These are phyloP conservation scores for Pangasianodon gigas DNA, from an alignment of 2,113 vertebrate species.

Conservation along the genomic window DNA sequence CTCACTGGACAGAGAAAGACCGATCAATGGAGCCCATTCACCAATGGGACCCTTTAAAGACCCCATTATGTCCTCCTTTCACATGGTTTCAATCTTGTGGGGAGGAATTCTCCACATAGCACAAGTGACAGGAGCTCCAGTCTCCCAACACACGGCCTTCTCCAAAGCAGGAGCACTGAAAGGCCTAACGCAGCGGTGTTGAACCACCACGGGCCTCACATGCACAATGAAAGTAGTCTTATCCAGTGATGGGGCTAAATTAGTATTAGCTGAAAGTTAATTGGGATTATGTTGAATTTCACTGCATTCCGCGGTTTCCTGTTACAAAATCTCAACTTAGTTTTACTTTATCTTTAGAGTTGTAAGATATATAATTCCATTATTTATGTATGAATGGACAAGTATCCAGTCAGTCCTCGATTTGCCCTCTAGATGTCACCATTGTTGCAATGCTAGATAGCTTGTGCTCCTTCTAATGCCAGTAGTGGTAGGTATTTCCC, in stretches of 20 bases:
- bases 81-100: conserved; percentile 83
- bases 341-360: background rate
- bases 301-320: background rate
- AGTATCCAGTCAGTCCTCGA: background rate
- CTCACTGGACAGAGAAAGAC: conserved; percentile 76
- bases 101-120: conserved; percentile 76
- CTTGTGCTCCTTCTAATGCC: background rate
- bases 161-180: conserved; percentile 31
- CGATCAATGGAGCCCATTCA: conserved; percentile 79
- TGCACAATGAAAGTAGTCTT: conserved; percentile 11
- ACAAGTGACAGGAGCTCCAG: conserved; percentile 69
- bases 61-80: conserved; percentile 83
- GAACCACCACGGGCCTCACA: conserved; percentile 20
- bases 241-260: conserved; percentile 29
- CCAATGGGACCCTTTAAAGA: conserved; percentile 75
- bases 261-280: conserved; percentile 63
- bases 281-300: background rate
- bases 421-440: conserved; percentile 53
- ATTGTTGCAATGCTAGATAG: conserved; percentile 42
- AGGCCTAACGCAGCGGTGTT: conserved; percentile 29
- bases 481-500: conserved; percentile 17
- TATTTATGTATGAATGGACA: background rate
- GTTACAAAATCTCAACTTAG: background rate
- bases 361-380: background rate
- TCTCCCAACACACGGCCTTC: conserved; percentile 14